A percentile compares a stretch with the other conserved stretches of the same genome.
Conservation (phyloP, 2,113 vertebrate genomes). For the Cephalopterus ornatus region DNA sequence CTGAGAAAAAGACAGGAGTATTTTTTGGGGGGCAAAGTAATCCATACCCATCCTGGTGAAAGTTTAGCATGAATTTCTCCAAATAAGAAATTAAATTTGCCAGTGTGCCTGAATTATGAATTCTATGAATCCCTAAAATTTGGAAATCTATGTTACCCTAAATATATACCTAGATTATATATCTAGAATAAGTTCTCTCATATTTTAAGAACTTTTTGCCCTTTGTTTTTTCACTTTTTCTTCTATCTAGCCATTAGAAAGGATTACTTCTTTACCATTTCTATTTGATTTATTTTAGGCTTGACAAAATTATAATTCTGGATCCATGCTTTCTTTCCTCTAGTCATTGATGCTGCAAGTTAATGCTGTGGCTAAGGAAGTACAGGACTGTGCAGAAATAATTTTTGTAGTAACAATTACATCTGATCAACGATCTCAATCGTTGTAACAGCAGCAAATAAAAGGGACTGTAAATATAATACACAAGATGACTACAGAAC, state of each 20-base stretch:
- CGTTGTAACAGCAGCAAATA: background rate
- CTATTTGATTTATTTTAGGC: background rate
- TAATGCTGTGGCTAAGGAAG: background rate
- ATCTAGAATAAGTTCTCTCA: background rate
- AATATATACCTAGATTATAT: background rate
- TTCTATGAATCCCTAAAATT: background rate
- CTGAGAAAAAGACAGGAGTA: background rate
- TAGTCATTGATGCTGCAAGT: accelerated
- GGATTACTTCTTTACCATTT: background rate
- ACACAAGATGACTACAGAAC: background rate
- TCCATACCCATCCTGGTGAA: background rate
- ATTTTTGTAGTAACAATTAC: background rate
- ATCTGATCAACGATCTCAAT: background rate
- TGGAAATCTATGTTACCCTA: background rate
- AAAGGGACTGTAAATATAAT: background rate
- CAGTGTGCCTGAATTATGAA: background rate
- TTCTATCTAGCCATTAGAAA: background rate
- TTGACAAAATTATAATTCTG: background rate
- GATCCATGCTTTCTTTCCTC: background rate
- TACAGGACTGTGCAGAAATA: background rate
- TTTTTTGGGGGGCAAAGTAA: background rate
- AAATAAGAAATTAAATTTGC: background rate
- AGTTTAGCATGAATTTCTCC: background rate
- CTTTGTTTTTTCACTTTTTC: background rate
- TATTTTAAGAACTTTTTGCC: background rate